Evolutionary conservation across 2,888 invertebrate species (phyloP), one percentile per base, ranked within the genome.

Genomic region (Mythimna pallens): DNA sequence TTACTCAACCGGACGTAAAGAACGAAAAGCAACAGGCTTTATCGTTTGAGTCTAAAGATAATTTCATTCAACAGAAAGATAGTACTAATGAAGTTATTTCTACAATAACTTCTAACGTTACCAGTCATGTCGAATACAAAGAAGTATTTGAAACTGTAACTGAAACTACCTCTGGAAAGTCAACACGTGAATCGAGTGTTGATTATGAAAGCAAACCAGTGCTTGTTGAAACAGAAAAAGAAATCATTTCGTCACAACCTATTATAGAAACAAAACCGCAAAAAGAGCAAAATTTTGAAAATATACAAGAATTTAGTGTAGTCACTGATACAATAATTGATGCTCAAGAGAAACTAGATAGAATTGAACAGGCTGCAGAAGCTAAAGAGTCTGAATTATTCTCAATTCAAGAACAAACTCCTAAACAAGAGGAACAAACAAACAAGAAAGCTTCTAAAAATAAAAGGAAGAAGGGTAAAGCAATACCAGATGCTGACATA

Each of bases 381-480:
- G 17, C 34, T 25, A 73, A 73, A 62, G 65, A 68, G 17, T 47
- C 10, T 36, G 52, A 73, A 65, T 55, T 76, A n/a, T 54, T 70
- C 0, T 40, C 50, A 52, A n/a, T 36, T 6, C 58, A 64, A 30
- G 43, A 76, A n/a, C 63, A 43, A 40, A 54, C 30, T 14, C 1
- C 14, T 36, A 54, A 65, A 63, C 50, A 57, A 47, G 65, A 65
- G 40, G 70, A 80, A 50, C 52, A 67, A 67, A 22, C 4, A 4
- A 68, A 55, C 25, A 73, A 70, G 65, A 81, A 76, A 47, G 17
- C 55, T 36, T 64, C 70, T n/a, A 87, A 85, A 76, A 80, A 66
- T 64, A 84, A 82, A 73, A 87, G 79, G 74, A 85, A 84, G 47
- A 76, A 65, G 71, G 61, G 55, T 55, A 80, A 77, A 65, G 3